Percentiles rank a stretch among this genome's conserved stretches.
These are phyloP conservation scores for Meles meles DNA, from an alignment of 2,113 vertebrate genomes.

Conservation along the genomic window DNA sequence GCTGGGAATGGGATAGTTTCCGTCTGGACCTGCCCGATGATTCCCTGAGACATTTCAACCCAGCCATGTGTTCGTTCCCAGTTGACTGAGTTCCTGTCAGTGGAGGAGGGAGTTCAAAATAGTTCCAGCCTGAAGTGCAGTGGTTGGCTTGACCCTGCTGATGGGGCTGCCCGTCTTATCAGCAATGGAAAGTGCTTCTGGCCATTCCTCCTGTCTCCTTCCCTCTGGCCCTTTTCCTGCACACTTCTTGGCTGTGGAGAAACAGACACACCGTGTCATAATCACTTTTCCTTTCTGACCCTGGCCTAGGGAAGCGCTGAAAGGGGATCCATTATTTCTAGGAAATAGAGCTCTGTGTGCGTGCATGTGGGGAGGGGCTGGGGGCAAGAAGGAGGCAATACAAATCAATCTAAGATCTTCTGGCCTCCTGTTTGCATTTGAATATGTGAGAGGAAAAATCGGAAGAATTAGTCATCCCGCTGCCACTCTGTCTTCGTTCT, in stretches of 20 bases:
- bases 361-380: background rate
- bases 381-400: background rate
- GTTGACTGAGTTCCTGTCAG: constrained; percentile 4
- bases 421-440: background rate
- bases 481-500: background rate
- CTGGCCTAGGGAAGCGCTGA: background rate
- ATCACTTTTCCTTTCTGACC: background rate
- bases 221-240: background rate
- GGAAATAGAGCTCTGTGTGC: background rate
- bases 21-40: background rate
- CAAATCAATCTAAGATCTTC: background rate
- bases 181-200: background rate
- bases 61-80: background rate
- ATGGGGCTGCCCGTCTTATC: background rate
- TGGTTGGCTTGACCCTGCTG: background rate
- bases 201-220: background rate
- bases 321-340: background rate
- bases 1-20: constrained; percentile 15
- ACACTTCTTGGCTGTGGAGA: background rate
- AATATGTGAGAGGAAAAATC: constrained; percentile 5
- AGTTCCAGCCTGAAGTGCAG: background rate
- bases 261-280: background rate
- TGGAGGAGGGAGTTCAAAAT: background rate
- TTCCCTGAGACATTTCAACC: background rate
- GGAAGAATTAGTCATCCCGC: background rate